Base-by-base conservation (phyloP, 2,888 invertebrate genomes). In the Balanococcus diminutus region DNA sequence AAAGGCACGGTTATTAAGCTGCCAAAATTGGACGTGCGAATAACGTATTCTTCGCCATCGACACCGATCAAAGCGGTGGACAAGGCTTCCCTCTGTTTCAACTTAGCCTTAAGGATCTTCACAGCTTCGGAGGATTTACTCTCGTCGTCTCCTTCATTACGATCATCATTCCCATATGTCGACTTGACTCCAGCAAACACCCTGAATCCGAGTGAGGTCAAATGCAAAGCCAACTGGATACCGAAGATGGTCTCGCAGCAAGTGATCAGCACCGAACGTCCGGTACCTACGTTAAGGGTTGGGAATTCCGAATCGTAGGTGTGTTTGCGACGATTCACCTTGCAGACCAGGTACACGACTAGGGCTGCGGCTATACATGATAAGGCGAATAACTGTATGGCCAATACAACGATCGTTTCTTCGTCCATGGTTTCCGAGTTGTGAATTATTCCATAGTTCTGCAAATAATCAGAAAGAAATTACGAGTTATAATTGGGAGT, bases 301-400 rank as follows among this genome's bases (percentile, higher is more conserved):
- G 88, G 86, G 4, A 87, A 87, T 36, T 87, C 86, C 25, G 87
- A 87, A 82, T 87, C 88, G 56, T 87, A 87, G 8, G 87, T 87
- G 61, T 87, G 87, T 32, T 81, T 86, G 31, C 87, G 86, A 61
- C 87, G 36, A 72, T 86, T 51, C 86, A 82, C 86, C 90, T 95
- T 95, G 90, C 95, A 92, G 88, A 95, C 91, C 88, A 96, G 91
- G 89, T 96, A 96, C 88, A 95, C 91, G 88, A 96, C 91, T 88
- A 96, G 91, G 39, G 95, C 95, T n/a, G 95, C 95, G 72, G 95
- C 96, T 88, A 96, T 95, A 87, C 94, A 95, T 90, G 95, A 95
- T 82, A 96, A 91, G 32, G 95, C 95, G 87, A 95, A 92, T 88
- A 96, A 91, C 90, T 96, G 96, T 89, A 96, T 92, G 88, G 95